Conservation (phyloP, 2,888 invertebrate species). For the Pterostichus niger region DNA sequence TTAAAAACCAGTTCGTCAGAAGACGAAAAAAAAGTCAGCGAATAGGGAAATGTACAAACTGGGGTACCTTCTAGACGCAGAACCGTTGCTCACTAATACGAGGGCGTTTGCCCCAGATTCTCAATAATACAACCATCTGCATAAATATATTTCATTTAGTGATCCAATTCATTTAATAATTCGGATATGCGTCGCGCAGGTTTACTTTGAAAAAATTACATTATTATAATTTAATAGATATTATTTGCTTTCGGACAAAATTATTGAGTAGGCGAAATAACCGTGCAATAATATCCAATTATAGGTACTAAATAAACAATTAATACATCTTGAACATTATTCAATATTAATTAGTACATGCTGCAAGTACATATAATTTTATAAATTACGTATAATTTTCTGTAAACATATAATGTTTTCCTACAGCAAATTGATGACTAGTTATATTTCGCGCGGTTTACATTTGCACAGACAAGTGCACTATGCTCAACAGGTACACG, state of each 20-base stretch:
- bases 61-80: constrained; percentile 55
- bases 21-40: constrained; percentile 55
- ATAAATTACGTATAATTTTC: constrained; percentile 41
- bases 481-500: constrained; percentile 8
- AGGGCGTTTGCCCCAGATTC: constrained; percentile 61
- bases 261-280: too few species aligned
- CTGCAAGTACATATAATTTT: constrained; percentile 12
- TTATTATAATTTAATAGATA: too few species aligned
- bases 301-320: not conserved
- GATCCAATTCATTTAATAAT: not conserved
- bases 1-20: constrained; percentile 58
- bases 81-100: constrained; percentile 50
- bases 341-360: not conserved
- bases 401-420: constrained; percentile 23
- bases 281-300: not conserved
- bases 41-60: constrained; percentile 57
- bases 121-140: too few species aligned
- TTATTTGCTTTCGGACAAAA: too few species aligned
- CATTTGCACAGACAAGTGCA: not conserved
- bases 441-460: constrained; percentile 38
- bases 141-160: not conserved
- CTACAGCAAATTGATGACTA: constrained; percentile 25
- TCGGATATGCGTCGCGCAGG: not conserved
- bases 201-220: too few species aligned
- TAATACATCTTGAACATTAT: not conserved